phyloP scores from a whole-genome alignment of 2,113 vertebrate genomes.

The Lophotis ruficrista region DNA sequence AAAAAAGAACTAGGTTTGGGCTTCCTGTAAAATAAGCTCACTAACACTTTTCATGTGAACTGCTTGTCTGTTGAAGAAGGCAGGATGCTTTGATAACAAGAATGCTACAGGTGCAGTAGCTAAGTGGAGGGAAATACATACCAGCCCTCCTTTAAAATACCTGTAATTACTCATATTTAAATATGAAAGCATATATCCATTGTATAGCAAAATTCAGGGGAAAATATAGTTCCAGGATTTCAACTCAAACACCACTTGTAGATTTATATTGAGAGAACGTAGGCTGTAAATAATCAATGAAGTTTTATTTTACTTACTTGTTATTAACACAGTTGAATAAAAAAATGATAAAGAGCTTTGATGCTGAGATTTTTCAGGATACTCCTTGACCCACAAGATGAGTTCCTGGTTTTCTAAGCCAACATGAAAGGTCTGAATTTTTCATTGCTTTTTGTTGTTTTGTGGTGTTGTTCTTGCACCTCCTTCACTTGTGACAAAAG shows the following conservation, averaged over 20 bases:
- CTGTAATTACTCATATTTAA: neutral
- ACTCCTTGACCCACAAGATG: neutral
- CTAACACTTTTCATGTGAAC: neutral
- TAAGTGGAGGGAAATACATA: neutral
- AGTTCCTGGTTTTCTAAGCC: neutral
- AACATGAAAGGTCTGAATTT: neutral
- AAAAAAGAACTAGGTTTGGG: neutral
- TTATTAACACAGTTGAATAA: neutral
- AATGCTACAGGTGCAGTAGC: neutral
- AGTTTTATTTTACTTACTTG: neutral
- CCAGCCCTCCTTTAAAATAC: neutral
- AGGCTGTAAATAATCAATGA: neutral
- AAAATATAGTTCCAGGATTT: neutral
- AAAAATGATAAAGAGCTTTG: neutral
- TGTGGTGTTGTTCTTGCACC: neutral
- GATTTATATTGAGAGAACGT: fast-evolving
- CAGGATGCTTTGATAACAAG: neutral
- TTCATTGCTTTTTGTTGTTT: neutral
- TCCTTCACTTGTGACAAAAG: neutral
- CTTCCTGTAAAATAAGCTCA: neutral
- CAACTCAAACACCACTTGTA: neutral
- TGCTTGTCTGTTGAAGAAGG: neutral
- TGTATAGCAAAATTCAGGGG: neutral
- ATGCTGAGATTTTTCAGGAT: neutral
- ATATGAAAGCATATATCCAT: neutral